phyloP scores from a whole-genome alignment of 2,888 invertebrate genomes.

The Leptura quadrifasciata region DNA sequence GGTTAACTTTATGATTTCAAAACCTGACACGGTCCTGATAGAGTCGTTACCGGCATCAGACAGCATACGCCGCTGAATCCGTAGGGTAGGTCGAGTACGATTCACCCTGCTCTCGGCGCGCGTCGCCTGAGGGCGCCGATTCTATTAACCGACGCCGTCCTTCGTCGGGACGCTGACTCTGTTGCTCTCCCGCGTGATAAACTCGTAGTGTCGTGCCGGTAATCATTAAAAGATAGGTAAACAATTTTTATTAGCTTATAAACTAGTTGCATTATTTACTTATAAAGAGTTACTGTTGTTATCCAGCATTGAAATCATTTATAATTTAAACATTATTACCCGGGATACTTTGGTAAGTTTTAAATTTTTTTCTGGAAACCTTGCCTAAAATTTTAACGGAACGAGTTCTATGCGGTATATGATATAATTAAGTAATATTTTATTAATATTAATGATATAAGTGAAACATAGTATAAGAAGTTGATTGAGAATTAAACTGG shows the following conservation, averaged over 20 bases:
- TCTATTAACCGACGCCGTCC: slow-evolving; percentile 52
- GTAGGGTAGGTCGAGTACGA: slow-evolving; percentile 64
- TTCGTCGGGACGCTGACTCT: slow-evolving; percentile 64
- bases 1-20: background rate
- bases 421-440: too few relatives aligned
- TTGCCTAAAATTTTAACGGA: too few relatives aligned
- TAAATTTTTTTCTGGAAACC: background rate
- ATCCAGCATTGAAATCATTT: slow-evolving; percentile 47
- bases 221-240: slow-evolving; percentile 40
- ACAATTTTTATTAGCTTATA: slow-evolving; percentile 23
- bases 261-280: slow-evolving; percentile 15
- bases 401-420: too few relatives aligned
- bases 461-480: too few relatives aligned
- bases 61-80: slow-evolving; percentile 29
- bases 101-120: slow-evolving; percentile 55
- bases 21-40: slow-evolving; percentile 8
- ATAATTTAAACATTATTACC: background rate
- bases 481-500: too few relatives aligned
- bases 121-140: slow-evolving; percentile 61
- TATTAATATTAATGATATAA: too few relatives aligned
- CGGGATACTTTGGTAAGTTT: background rate
- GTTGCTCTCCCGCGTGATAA: slow-evolving; percentile 50
- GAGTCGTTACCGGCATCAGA: slow-evolving; percentile 10
- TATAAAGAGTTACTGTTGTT: slow-evolving; percentile 38
- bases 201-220: slow-evolving; percentile 39